Conservation (phyloP, 2,888 invertebrate genomes). For the Tachystola acroxantha region DNA sequence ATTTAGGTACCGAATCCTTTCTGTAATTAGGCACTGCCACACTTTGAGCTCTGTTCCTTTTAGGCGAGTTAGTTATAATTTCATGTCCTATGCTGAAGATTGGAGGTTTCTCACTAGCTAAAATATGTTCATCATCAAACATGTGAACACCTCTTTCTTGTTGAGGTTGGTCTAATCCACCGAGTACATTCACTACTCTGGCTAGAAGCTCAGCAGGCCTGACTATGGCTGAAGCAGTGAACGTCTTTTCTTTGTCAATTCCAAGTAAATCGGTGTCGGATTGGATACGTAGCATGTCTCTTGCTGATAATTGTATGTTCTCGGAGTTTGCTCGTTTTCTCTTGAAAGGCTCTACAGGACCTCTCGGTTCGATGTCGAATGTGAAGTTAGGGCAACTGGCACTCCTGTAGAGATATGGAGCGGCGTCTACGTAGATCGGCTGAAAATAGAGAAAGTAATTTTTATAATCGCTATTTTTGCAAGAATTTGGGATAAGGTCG, state of each 20-base stretch:
- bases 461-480: too few relatives aligned
- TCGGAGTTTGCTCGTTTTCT: conserved; percentile 82
- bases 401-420: conserved; percentile 72
- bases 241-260: conserved; percentile 88
- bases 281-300: conserved; percentile 80
- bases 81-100: conserved; percentile 77
- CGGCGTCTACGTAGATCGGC: conserved; percentile 86
- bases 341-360: conserved; percentile 50
- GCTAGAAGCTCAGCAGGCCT: conserved; percentile 87
- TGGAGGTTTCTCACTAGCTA: conserved; percentile 81
- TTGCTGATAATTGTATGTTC: conserved; percentile 70
- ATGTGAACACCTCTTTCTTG: conserved; percentile 80
- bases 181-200: conserved; percentile 87
- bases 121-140: conserved; percentile 85
- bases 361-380: conserved; percentile 74
- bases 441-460: conserved; percentile 41
- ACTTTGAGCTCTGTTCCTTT: conserved; percentile 80
- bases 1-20: conserved; percentile 57
- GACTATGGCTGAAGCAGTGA: conserved; percentile 83
- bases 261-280: conserved; percentile 89
- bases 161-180: conserved; percentile 74
- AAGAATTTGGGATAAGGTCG: too few relatives aligned
- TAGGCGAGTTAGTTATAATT: conserved; percentile 48
- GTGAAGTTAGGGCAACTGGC: conserved; percentile 86
- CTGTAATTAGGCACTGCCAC: conserved; percentile 70